phyloP scores from a whole-genome alignment of 2,113 vertebrate species.

The Pachyramphus minor region DNA sequence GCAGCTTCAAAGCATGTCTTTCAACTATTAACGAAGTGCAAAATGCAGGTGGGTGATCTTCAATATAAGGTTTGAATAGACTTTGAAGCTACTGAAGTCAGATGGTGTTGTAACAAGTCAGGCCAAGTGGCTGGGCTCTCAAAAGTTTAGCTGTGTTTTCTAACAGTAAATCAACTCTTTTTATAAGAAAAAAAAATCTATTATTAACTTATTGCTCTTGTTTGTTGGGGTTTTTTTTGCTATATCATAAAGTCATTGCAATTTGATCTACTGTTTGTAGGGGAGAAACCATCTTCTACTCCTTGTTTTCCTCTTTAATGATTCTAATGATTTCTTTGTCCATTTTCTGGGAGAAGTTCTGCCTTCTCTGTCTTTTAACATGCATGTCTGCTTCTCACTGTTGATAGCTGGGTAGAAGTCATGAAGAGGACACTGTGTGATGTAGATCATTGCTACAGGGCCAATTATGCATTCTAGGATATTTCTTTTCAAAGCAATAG shows the following conservation, averaged over 20 bases:
- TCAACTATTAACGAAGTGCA: neutral
- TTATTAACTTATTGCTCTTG: neutral
- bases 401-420: neutral
- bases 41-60: neutral
- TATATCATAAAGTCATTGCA: neutral
- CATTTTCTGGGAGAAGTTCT: neutral
- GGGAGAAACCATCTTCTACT: neutral
- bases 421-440: neutral
- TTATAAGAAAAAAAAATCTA: neutral
- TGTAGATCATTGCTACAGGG: neutral
- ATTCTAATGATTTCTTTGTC: neutral
- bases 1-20: neutral
- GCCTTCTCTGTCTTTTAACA: neutral
- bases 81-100: neutral
- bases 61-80: neutral
- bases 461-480: neutral
- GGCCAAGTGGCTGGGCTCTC: neutral
- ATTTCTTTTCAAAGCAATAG: conserved; percentile 2
- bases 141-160: neutral
- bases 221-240: neutral
- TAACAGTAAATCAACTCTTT: neutral
- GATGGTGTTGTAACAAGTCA: neutral
- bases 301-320: neutral
- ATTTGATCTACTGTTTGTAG: neutral
- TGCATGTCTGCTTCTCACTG: neutral